Evolutionary conservation across 1,140 invertebrate genomes (phyloP), one percentile per base, ranked within the genome.

Genomic region (Ceratina japonica): DNA sequence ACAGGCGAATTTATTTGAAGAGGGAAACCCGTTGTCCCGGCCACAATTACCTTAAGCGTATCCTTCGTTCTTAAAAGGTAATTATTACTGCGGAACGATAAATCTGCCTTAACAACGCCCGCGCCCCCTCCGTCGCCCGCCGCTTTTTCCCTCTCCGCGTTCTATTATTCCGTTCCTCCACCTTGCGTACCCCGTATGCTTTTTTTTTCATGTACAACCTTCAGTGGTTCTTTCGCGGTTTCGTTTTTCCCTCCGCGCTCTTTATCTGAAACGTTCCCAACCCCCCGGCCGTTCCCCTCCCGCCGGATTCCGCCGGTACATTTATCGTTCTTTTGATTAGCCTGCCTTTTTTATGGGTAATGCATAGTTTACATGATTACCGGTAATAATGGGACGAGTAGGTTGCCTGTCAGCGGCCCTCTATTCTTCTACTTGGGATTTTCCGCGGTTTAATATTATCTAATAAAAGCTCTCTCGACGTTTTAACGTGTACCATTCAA

Each of bases 61-160:
- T 82, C 75, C 58, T 74, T 78, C 27, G 69, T 49, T 79, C 64
- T 82, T 82, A 79, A 78, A 76, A 64, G 82, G 44, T 73, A 78
- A 82, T 83, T 82, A 83, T 82, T 83, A 82, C 52, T 52, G 65
- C 58, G 61, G 64, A 56, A 54, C 76, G 80, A 83, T 83, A 82
- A 83, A 83, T 83, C 27, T 74, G 59, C 71, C 51, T 83, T 83
- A 79, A 79, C 49, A 20, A 44, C 22, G 13, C n/a, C 54, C 16
- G 18, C 59, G 3, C 2, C 58, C 73, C 54, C 63, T 12, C 22
- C 24, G 7, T 24, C 13, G 59, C 15, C 31, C 54, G 37, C 37
- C 37, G 37, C 5, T 44, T 16, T 37, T 2, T 37, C 69, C 20
- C 69, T 31, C 18, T 52, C 49, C 44, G 10, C 59, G 22, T 24